Evolutionary conservation across 1,140 invertebrate genomes (phyloP).

Genomic region (Dreissena rostriformis): DNA sequence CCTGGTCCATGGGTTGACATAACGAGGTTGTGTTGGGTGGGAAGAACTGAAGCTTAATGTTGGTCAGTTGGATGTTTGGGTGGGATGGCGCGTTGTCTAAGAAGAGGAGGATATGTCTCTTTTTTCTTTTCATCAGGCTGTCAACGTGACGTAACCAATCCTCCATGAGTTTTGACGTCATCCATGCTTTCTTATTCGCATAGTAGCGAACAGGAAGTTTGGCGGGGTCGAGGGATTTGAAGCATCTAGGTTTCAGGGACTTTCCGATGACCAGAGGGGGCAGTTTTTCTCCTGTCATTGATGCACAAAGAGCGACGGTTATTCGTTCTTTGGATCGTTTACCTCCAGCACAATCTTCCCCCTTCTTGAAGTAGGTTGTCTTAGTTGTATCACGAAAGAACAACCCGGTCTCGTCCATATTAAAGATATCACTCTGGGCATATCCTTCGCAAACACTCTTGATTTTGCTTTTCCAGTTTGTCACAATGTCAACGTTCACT

Average conservation of each 20-base stretch:
- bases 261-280: constrained; percentile 54
- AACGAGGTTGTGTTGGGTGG: constrained; percentile 68
- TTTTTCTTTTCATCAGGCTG: constrained; percentile 54
- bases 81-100: constrained; percentile 66
- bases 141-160: constrained; percentile 64
- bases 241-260: constrained; percentile 51
- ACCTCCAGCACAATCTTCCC: constrained; percentile 5
- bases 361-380: neutral
- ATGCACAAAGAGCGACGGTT: constrained; percentile 13
- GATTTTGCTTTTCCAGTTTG: neutral
- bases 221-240: neutral
- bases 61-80: constrained; percentile 59
- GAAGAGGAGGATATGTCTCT: constrained; percentile 56
- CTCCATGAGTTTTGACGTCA: constrained; percentile 78
- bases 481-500: neutral
- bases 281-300: constrained; percentile 45
- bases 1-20: constrained; percentile 31
- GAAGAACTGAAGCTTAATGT: constrained; percentile 79
- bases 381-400: neutral
- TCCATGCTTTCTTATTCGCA: constrained; percentile 81
- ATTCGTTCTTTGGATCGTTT: constrained; percentile 25
- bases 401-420: neutral
- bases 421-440: neutral
- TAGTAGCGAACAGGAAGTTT: constrained; percentile 19
- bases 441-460: neutral